Evolutionary conservation across 2,888 invertebrate genomes (phyloP).

Genomic region (Caenorhabditis macrosperma): DNA sequence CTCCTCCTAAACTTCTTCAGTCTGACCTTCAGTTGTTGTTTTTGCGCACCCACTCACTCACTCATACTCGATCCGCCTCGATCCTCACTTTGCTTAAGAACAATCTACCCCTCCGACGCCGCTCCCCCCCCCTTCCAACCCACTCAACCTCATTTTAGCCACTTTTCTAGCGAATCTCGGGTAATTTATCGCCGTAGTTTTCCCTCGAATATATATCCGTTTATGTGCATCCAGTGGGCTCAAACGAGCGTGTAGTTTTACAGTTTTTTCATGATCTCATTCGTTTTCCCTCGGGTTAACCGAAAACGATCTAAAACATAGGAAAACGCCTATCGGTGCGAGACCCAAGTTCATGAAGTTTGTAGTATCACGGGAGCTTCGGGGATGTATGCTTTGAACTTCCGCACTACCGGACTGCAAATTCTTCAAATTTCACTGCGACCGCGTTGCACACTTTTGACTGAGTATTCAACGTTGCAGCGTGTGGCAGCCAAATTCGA

Average conservation of each 20-base stretch:
- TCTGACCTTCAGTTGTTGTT: slow-evolving; percentile 42
- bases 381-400: too few relatives aligned
- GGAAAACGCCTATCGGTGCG: too few relatives aligned
- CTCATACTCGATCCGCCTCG: slow-evolving; percentile 10
- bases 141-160: slow-evolving; percentile 50
- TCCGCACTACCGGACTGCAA: too few relatives aligned
- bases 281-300: too few relatives aligned
- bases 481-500: too few relatives aligned
- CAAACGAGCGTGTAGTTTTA: background rate
- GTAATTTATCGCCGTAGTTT: background rate
- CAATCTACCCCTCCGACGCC: slow-evolving; percentile 10
- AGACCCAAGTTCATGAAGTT: too few relatives aligned
- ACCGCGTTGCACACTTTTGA: too few relatives aligned
- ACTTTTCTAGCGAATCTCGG: slow-evolving; percentile 23
- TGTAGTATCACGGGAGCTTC: too few relatives aligned
- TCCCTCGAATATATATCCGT: background rate
- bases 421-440: too few relatives aligned
- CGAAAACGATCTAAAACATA: too few relatives aligned
- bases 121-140: background rate
- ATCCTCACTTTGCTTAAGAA: slow-evolving; percentile 29
- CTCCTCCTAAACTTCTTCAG: slow-evolving; percentile 34
- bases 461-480: too few relatives aligned
- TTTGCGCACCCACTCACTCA: slow-evolving; percentile 20
- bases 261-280: background rate
- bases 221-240: background rate